A percentile compares a stretch with the other conserved stretches of the same genome.
Evolutionary conservation across 1,140 invertebrate genomes (phyloP).

Genomic region (Drosophila oshimai): DNA sequence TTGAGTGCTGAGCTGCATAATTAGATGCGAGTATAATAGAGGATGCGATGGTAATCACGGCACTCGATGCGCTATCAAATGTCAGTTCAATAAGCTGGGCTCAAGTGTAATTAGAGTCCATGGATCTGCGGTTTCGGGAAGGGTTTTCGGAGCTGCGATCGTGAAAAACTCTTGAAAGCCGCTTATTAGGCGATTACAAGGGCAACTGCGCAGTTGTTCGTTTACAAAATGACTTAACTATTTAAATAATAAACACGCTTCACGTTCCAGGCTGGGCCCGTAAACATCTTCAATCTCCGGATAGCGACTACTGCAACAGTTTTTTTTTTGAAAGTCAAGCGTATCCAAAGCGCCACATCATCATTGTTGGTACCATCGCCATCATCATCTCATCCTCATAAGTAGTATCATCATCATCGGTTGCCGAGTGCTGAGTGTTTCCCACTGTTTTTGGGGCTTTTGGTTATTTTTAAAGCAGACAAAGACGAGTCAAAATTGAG

Average conservation of each 20-base stretch:
- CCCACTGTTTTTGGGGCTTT: constrained; percentile 22
- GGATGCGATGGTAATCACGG: constrained; percentile 40
- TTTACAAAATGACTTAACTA: constrained; percentile 54
- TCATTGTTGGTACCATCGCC: constrained; percentile 6
- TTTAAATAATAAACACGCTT: constrained; percentile 65
- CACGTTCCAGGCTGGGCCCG: constrained; percentile 40
- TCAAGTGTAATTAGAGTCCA: constrained; percentile 23
- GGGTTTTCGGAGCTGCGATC: constrained; percentile 12
- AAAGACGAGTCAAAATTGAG: constrained; percentile 11
- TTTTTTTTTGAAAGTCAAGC: constrained; percentile 23
- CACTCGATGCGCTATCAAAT: constrained; percentile 45
- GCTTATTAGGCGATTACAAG: constrained; percentile 39
- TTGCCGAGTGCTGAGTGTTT: constrained; percentile 31
- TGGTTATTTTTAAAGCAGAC: constrained; percentile 36
- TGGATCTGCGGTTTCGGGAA: neutral
- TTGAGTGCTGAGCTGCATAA: constrained; percentile 52
- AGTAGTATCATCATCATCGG: constrained; percentile 6
- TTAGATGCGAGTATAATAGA: constrained; percentile 43
- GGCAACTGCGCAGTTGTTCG: constrained; percentile 63
- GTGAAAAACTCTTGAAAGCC: constrained; percentile 17
- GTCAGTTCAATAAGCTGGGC: constrained; percentile 41
- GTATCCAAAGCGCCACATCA: constrained; percentile 36
- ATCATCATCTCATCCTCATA: neutral
- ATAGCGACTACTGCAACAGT: constrained; percentile 24
- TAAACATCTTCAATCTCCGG: constrained; percentile 5